phyloP scores from a whole-genome alignment of 2,888 invertebrate genomes.

The Eristalinus aeneus region DNA sequence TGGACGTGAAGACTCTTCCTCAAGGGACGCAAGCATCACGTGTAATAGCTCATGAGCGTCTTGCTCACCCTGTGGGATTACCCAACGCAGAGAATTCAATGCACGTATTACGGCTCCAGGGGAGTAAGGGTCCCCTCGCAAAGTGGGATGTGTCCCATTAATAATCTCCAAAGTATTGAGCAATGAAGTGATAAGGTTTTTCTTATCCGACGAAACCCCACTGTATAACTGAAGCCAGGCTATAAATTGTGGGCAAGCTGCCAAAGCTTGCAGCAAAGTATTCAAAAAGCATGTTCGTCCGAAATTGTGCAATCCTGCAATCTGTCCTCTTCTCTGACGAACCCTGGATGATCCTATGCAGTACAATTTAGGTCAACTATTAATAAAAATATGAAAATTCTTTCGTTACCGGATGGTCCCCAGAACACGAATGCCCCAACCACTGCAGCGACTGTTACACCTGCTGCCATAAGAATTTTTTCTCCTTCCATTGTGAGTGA shows the following conservation, averaged over 20 bases:
- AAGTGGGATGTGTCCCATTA: conserved; percentile 86
- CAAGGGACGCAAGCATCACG: conserved; percentile 92
- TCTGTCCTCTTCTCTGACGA: conserved; percentile 86
- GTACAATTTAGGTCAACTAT: conserved; percentile 32
- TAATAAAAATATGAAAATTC: conserved; percentile 30
- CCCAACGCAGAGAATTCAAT: conserved; percentile 89
- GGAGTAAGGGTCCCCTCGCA: conserved; percentile 83
- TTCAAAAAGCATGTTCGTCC: conserved; percentile 97
- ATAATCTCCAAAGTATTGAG: conserved; percentile 89
- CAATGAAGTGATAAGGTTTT: conserved; percentile 88
- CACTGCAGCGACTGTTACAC: conserved; percentile 89
- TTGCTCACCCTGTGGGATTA: conserved; percentile 94
- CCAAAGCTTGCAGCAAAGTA: conserved; percentile 93
- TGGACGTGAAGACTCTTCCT: conserved; percentile 87
- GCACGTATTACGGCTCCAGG: conserved; percentile 88
- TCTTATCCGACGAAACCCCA: conserved; percentile 84
- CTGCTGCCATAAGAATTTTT: conserved; percentile 89
- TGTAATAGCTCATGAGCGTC: conserved; percentile 97
- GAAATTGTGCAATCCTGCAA: conserved; percentile 93
- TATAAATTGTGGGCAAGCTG: conserved; percentile 92
- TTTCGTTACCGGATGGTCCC: conserved; percentile 82
- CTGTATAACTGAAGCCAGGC: conserved; percentile 88
- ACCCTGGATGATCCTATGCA: conserved; percentile 80
- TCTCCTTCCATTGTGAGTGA: conserved; percentile 83
- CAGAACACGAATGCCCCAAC: conserved; percentile 92